These are phyloP conservation scores for Mylabris sibirica DNA, from an alignment of 2,888 invertebrate genomes.

Conservation along the genomic window DNA sequence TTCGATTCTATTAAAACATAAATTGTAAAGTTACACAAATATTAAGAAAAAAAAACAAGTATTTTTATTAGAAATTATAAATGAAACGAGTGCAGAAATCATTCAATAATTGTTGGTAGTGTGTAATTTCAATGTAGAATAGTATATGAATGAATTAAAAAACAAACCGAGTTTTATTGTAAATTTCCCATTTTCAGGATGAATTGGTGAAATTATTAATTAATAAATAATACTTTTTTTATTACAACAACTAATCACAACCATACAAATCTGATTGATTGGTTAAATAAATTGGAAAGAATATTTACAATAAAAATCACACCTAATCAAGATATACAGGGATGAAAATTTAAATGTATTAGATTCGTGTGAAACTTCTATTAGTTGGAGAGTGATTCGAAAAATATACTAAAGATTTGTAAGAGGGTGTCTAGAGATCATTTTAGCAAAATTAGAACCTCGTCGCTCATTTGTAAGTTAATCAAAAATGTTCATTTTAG, in stretches of 20 bases:
- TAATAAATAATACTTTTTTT: background rate
- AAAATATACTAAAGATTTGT: too few species aligned
- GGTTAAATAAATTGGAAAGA: background rate
- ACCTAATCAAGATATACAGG: background rate
- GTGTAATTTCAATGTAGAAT: too few species aligned
- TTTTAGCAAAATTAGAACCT: too few species aligned
- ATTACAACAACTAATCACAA: slow-evolving; percentile 8
- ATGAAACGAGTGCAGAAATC: slow-evolving; percentile 7
- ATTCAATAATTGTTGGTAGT: slow-evolving; percentile 8
- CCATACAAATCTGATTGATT: slow-evolving; percentile 1
- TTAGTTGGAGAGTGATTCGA: too few species aligned
- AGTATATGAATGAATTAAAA: background rate
- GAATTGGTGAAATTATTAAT: too few species aligned
- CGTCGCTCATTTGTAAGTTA: too few species aligned
- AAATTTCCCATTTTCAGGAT: background rate
- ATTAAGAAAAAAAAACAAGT: too few species aligned
- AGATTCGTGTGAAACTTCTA: too few species aligned
- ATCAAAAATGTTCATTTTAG: too few species aligned
- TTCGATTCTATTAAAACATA: background rate
- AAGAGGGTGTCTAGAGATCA: too few species aligned
- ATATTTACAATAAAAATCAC: background rate
- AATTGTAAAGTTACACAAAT: background rate
- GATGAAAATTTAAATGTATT: too few species aligned
- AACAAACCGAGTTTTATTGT: background rate
- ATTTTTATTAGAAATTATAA: background rate